Base-by-base conservation (phyloP, 2,888 invertebrate species). In the Deilephila elpenor region DNA sequence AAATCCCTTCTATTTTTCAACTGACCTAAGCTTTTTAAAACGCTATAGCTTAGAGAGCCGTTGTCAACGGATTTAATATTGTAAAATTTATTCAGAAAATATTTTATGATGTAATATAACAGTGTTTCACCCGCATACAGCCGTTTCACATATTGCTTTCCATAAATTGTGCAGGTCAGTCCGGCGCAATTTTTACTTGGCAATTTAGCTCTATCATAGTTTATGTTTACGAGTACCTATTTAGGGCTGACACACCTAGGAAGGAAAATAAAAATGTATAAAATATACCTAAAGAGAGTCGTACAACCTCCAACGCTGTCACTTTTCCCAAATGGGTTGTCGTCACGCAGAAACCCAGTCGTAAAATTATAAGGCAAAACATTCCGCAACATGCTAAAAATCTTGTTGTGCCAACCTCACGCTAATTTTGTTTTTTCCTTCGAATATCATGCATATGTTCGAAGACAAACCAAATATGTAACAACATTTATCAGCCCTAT, bases 111-210 rank as follows among this genome's bases (percentile, higher is more conserved):
- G 20, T 44, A 44, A 64, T n/a, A 25, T 67, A 25, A 67, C 64
- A 20, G 44, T 64, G 64, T 67, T 67, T 56, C 56, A 34, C 37
- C 34, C 19, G 61, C 29, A 14, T 44, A n/a, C 56, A 34, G 19
- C 34, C 19, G 34, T 61, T 32, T 44, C 64, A 64, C 64, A 67
- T 67, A 67, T 67, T 67, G 44, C 51, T 67, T 67, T 67, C 44
- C 67, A 67, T 67, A 67, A 67, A 67, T 67, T 67, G 67, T 51
- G 25, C 67, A 25, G 67, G 67, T 67, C 67, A 67, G 67, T 67
- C 20, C 51, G 17, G 51, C 8, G 37, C 64, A 67, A 44, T 25
- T 67, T 67, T 67, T 51, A 44, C 51, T 67, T 67, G 17, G 25
- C 56, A 67, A 67, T 67, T 67, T 67, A 67, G 67, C 44, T 6